phyloP scores from a whole-genome alignment of 2,113 vertebrate genomes.

The Aegithalos caudatus region DNA sequence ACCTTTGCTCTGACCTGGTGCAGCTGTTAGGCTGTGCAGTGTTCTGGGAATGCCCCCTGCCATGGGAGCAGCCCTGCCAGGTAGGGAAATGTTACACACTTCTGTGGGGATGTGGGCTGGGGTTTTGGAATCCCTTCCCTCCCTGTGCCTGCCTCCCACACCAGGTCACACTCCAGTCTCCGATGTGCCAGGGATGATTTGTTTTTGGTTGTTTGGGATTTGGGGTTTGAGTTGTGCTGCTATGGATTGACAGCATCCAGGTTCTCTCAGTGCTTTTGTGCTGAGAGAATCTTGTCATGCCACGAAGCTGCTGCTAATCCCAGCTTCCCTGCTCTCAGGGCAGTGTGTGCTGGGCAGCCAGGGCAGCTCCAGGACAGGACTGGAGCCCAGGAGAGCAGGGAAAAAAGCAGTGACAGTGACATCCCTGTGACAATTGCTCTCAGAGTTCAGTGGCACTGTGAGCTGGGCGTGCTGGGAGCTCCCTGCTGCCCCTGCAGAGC shows the following conservation, averaged over 20 bases:
- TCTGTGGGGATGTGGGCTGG: neutral
- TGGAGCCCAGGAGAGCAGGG: too few species aligned
- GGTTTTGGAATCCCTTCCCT: neutral
- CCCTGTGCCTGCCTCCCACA: neutral
- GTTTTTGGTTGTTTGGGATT: neutral
- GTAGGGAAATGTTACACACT: neutral
- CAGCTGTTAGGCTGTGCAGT: neutral
- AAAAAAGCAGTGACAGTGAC: neutral
- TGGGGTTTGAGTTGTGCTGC: neutral
- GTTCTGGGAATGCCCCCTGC: neutral
- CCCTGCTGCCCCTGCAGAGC: too few species aligned
- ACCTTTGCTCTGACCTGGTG: neutral
- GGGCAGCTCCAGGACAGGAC: neutral
- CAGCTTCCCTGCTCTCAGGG: neutral
- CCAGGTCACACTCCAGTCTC: neutral
- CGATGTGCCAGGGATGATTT: neutral
- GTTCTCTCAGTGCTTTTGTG: neutral
- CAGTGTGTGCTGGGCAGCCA: neutral
- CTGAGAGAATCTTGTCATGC: neutral
- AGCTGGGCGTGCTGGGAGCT: neutral
- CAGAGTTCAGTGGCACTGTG: neutral
- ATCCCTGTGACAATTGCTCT: neutral
- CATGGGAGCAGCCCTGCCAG: neutral
- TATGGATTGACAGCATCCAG: fast-evolving
- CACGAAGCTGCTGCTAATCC: neutral